Evolutionary conservation across 2,113 vertebrate species (phyloP).

Genomic region (Malurus alboscapulatus): DNA sequence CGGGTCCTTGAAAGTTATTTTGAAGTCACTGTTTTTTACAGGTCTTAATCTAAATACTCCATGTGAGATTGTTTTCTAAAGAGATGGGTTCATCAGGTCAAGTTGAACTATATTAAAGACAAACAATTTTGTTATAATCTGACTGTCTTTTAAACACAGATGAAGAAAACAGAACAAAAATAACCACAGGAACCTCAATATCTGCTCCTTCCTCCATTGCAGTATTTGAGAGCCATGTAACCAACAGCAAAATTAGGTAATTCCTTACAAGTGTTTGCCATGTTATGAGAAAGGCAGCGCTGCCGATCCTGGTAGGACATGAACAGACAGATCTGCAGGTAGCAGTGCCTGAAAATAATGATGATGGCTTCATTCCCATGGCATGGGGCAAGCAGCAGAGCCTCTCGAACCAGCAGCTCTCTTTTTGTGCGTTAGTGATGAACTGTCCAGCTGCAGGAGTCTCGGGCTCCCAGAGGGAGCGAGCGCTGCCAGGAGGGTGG

Average conservation of each 20-base stretch:
- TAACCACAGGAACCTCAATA: conserved; percentile 2
- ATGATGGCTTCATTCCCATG: not conserved
- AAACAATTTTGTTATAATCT: conserved; percentile 60
- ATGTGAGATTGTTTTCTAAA: conserved; percentile 47
- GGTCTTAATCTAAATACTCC: conserved; percentile 41
- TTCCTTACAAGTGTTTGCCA: not conserved
- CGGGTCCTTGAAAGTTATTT: conserved; percentile 27
- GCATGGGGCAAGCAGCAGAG: not conserved
- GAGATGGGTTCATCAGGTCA: conserved; percentile 35
- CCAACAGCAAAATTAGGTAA: not conserved
- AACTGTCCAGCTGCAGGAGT: not conserved
- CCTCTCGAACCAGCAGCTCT: not conserved
- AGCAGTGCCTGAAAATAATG: not conserved
- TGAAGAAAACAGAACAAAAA: conserved; percentile 29
- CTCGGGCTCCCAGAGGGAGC: not conserved
- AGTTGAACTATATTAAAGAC: conserved; percentile 55
- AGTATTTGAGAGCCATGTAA: not conserved
- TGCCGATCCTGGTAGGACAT: not conserved
- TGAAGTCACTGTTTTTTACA: conserved; percentile 18
- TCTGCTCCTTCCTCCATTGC: not conserved
- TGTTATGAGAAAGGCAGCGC: not conserved
- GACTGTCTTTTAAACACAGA: conserved; percentile 42
- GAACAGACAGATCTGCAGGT: not conserved
- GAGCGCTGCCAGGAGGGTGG: not conserved
- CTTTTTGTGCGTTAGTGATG: not conserved